Base-by-base conservation (phyloP, 2,888 invertebrate species). In the Pyrocoelia pectoralis region DNA sequence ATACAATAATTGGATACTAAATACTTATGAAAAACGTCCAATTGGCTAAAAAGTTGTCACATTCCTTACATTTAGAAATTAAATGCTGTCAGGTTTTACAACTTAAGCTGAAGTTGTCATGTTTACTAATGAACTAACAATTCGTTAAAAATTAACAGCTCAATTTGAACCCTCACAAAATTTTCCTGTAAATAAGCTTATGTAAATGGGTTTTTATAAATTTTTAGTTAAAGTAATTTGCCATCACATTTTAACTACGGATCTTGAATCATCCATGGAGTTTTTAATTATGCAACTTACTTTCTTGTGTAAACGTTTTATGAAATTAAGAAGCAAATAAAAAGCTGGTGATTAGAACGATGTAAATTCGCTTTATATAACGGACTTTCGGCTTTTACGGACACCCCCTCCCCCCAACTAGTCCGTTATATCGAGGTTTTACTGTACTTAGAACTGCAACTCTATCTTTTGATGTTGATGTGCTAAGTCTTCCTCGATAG, bases 401-500 rank as follows among this genome's bases (percentile, higher is more conserved):
- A n/a, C n/a, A n/a, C n/a, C n/a, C n/a, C n/a, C n/a, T n/a, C n/a
- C n/a, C n/a, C n/a, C n/a, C n/a, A n/a, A n/a, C n/a, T n/a, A n/a
- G n/a, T n/a, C n/a, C n/a, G n/a, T n/a, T n/a, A n/a, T n/a, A n/a
- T n/a, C n/a, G n/a, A n/a, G n/a, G n/a, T n/a, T n/a, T n/a, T n/a
- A n/a, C n/a, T n/a, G 50, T 51, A 59, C 70, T 66, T 69, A 68
- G 64, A 61, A 71, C 65, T 69, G 68, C 68, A 69, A 60, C 66
- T 68, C 66, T 66, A 69, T 68, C 69, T 68, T 71, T 71, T 71
- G 71, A 71, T 71, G 70, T 69, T 68, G 60, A 62, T 55, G 59
- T 63, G 64, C 64, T 43, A 63, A 63, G 63, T 63, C 63, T 58
- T 58, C 49, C 65, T 59, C 54, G 53, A 43, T 48, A 54, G 61